These are phyloP conservation scores for Aplidium turbinatum DNA, from an alignment of 23 tunicate genomes.

Conservation along the genomic window DNA sequence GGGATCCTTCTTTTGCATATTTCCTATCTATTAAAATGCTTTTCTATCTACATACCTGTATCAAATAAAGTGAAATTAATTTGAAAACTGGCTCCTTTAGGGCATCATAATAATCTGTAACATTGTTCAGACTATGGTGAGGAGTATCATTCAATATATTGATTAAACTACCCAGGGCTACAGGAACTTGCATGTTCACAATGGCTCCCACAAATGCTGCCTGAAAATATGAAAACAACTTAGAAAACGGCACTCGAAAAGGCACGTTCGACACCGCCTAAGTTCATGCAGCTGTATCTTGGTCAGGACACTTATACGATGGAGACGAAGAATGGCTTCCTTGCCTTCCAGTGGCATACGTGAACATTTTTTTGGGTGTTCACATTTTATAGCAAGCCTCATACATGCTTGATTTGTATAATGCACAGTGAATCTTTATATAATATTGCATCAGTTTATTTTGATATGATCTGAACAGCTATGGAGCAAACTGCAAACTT, in stretches of 20 bases:
- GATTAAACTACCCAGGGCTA: slow-evolving; percentile 58
- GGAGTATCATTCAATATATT: slow-evolving; percentile 42
- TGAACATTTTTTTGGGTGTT: too few species aligned
- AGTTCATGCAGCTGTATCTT: background rate
- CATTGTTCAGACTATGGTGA: slow-evolving; percentile 13
- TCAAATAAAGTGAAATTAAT: slow-evolving; percentile 30
- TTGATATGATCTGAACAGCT: too few species aligned
- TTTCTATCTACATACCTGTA: slow-evolving; percentile 54
- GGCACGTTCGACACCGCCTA: too few species aligned
- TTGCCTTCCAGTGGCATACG: too few species aligned
- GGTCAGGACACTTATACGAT: too few species aligned
- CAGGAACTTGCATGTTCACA: slow-evolving; percentile 80
- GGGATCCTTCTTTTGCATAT: background rate
- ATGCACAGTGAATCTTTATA: too few species aligned
- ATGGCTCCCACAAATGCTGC: slow-evolving; percentile 72
- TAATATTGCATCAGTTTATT: too few species aligned
- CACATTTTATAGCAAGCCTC: too few species aligned
- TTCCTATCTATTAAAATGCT: background rate
- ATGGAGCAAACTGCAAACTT: too few species aligned
- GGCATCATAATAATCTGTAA: slow-evolving; percentile 31
- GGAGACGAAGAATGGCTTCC: background rate
- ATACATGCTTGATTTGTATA: too few species aligned
- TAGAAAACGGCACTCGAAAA: too few species aligned
- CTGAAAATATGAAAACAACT: slow-evolving; percentile 21
- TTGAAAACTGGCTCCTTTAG: slow-evolving; percentile 38